Conservation (phyloP, 2,888 invertebrate species). For the Apomyelois bistriatella region DNA sequence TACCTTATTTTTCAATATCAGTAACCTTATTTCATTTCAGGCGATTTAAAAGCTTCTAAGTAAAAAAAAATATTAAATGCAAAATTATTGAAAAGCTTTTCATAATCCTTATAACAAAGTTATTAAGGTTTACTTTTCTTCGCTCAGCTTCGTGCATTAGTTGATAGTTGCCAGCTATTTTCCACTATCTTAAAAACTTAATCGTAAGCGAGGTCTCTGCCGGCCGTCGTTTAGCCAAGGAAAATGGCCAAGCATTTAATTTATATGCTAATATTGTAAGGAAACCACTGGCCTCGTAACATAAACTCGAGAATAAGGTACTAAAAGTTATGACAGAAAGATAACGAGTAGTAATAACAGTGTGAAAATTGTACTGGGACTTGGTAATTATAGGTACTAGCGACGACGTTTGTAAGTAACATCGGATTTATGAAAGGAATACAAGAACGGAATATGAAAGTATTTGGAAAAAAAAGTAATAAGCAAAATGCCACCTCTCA, state of each 20-base stretch:
- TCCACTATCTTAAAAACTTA: constrained; percentile 47
- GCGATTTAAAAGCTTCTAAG: no score
- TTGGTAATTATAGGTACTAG: neutral
- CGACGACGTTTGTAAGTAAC: no score
- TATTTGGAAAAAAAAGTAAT: no score
- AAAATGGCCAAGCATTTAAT: constrained; percentile 54
- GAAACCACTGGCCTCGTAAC: constrained; percentile 29
- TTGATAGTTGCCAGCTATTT: constrained; percentile 29
- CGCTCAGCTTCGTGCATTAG: constrained; percentile 16
- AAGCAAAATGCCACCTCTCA: no score
- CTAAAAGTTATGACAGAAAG: constrained; percentile 14
- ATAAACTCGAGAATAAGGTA: constrained; percentile 15
- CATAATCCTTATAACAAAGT: neutral
- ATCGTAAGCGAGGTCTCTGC: constrained; percentile 35
- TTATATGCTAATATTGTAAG: constrained; percentile 63
- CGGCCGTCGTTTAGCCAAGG: constrained; percentile 37
- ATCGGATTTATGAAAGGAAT: no score
- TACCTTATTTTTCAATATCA: no score
- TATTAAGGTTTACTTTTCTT: constrained; percentile 12
- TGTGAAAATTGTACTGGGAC: neutral
- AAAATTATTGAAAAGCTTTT: neutral
- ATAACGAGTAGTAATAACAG: constrained; percentile 16
- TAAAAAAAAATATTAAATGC: no score
- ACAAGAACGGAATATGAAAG: neutral
- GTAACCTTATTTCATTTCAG: no score